phyloP scores from a whole-genome alignment of 1,140 invertebrate genomes.

The Globodera ellingtonae region DNA sequence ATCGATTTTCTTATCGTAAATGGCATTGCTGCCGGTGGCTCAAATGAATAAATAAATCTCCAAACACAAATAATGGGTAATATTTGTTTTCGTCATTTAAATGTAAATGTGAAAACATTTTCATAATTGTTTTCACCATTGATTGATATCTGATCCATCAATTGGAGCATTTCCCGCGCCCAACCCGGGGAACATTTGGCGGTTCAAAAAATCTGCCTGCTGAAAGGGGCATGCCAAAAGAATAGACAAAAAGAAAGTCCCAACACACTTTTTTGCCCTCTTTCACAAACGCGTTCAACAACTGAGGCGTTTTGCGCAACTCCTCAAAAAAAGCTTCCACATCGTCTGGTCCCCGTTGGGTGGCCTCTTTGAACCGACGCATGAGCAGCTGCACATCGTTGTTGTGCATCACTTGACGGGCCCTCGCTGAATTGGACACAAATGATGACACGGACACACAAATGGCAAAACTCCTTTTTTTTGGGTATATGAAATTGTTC shows the following conservation, averaged over 20 bases:
- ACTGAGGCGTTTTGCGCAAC: slow-evolving; percentile 54
- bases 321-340: slow-evolving; percentile 39
- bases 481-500: no score
- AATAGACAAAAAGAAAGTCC: not conserved
- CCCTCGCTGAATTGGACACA: not conserved
- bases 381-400: slow-evolving; percentile 34
- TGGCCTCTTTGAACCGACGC: slow-evolving; percentile 32
- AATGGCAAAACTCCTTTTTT: no score
- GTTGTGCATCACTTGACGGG: slow-evolving; percentile 26
- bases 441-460: no score
- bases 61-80: not conserved
- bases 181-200: slow-evolving; percentile 29
- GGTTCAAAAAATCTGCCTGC: slow-evolving; percentile 1
- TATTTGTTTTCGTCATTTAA: slow-evolving; percentile 25
- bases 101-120: no score
- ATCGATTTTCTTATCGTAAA: no score
- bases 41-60: no score
- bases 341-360: slow-evolving; percentile 17
- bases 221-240: not conserved
- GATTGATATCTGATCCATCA: no score
- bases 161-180: not conserved
- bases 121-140: no score
- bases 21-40: no score
- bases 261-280: slow-evolving; percentile 19
- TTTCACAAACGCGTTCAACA: slow-evolving; percentile 56